Base-by-base conservation (phyloP, 2,797 vertebrate species). In the Scolopax rusticola region DNA sequence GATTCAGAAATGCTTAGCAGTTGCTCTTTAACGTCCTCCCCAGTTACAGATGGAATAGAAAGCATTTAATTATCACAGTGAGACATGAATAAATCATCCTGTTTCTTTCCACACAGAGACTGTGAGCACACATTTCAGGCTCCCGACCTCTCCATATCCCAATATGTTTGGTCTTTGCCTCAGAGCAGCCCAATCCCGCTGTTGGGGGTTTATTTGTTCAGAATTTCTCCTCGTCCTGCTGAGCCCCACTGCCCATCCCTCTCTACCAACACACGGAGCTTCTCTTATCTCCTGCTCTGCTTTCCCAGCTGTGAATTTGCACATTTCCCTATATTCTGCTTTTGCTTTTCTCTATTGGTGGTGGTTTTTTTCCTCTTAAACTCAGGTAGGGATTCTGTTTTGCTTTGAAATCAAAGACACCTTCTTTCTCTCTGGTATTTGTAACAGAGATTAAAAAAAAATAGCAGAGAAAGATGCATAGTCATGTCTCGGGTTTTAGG, bases 31-130 rank as follows among this genome's bases (percentile, higher is more conserved):
- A 27, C 43, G 8, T 20, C 84, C 78, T 70, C 24, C 69, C 57
- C 27, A 2, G 48, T 24, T 24, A 3, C 79, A 48, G 60, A 47
- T 18, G 41, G 90, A 93, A 81, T n/a, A 17, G 88, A 68, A 87
- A 93, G 30, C 4, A 30, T 71, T 82, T 89, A 50, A 78, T 96
- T 89, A 89, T 64, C 92, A 3, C 94, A 84, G 85, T 9, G 32
- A 43, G 84, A 28, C 0, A 1, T 8, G 32, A 41, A 69, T 74
- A 68, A 81, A 75, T 78, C 90, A 54, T 5, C 84, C 74, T 27
- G 60, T 56, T 89, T 38, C 91, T 32, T 61, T 65, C 24, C 47
- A n/a, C 41, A 12, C 54, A 40, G 27, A 45, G 57, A n/a, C 47
- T 9, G 15, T 10, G 67, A 85, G 50, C 9, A 16, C 57, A 10